Percentiles rank a stretch among this genome's conserved stretches.
phyloP scores from a whole-genome alignment of 1,140 invertebrate species.

The Drosophila ambigua region DNA sequence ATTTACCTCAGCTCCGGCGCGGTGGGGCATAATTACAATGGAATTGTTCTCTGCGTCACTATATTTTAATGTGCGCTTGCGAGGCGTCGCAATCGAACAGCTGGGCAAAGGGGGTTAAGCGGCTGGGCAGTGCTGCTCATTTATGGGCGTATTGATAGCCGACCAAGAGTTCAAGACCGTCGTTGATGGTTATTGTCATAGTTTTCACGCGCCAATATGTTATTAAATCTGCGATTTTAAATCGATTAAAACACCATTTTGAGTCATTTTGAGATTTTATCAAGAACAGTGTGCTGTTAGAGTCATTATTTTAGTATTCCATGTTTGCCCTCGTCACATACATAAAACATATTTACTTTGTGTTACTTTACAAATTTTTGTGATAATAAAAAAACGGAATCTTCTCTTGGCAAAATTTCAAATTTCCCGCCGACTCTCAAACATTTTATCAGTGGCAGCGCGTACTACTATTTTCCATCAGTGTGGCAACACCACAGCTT shows the following conservation, averaged over 20 bases:
- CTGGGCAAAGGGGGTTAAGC: constrained; percentile 44
- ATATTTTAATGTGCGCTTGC: constrained; percentile 38
- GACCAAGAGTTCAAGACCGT: constrained; percentile 62
- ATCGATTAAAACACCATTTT: constrained; percentile 48
- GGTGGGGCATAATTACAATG: constrained; percentile 58
- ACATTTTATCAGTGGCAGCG: neutral
- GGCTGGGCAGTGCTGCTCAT: constrained; percentile 26
- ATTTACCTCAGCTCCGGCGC: constrained; percentile 42
- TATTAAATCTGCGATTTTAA: constrained; percentile 51
- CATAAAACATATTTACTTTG: too few relatives aligned
- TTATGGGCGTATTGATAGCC: constrained; percentile 52
- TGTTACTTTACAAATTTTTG: too few relatives aligned
- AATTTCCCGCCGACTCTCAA: neutral
- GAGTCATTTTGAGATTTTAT: neutral
- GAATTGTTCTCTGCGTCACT: constrained; percentile 36
- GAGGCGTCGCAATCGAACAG: neutral
- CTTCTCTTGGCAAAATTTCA: neutral
- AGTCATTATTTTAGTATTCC: too few relatives aligned
- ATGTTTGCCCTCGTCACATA: too few relatives aligned
- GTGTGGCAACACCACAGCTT: neutral
- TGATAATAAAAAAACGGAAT: neutral
- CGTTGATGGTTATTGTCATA: constrained; percentile 71
- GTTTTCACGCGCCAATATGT: constrained; percentile 43
- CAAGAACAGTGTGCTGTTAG: too few relatives aligned
- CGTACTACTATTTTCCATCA: neutral